A percentile compares a stretch with the other conserved stretches of the same genome.
Conservation (phyloP, 2,113 vertebrate genomes). For the Talpa occidentalis region DNA sequence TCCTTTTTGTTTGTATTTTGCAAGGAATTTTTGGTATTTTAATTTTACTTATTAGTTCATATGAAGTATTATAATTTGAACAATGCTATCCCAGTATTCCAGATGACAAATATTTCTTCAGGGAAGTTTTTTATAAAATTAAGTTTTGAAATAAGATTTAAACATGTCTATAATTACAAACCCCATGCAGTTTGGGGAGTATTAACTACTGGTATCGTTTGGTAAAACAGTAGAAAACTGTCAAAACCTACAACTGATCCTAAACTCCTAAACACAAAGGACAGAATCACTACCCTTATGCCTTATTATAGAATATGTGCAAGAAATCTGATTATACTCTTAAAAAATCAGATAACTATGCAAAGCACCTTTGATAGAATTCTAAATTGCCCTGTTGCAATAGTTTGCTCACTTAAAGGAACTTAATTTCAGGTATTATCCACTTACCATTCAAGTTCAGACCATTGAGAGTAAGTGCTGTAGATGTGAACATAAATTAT, state of each 20-base stretch:
- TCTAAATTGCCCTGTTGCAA: background rate
- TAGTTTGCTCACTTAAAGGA: background rate
- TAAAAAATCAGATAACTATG: background rate
- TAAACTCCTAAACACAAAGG: background rate
- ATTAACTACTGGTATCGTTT: background rate
- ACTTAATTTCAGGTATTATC: background rate
- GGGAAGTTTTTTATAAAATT: background rate
- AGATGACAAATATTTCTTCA: background rate
- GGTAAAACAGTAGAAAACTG: background rate
- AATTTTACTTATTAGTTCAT: background rate
- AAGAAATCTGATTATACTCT: background rate
- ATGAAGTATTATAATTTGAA: background rate
- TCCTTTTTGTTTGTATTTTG: background rate
- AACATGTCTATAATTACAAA: background rate
- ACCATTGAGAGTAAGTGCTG: background rate
- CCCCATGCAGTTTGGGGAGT: background rate
- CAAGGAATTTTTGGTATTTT: background rate
- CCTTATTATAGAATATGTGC: background rate
- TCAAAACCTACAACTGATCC: background rate
- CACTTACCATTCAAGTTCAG: background rate
- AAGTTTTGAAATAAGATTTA: background rate
- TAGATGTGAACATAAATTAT: background rate
- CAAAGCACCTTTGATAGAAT: background rate
- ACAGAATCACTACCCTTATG: background rate
- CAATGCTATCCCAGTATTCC: background rate